Base-by-base conservation (phyloP, 2,888 invertebrate genomes). In the Xylota segnis region DNA sequence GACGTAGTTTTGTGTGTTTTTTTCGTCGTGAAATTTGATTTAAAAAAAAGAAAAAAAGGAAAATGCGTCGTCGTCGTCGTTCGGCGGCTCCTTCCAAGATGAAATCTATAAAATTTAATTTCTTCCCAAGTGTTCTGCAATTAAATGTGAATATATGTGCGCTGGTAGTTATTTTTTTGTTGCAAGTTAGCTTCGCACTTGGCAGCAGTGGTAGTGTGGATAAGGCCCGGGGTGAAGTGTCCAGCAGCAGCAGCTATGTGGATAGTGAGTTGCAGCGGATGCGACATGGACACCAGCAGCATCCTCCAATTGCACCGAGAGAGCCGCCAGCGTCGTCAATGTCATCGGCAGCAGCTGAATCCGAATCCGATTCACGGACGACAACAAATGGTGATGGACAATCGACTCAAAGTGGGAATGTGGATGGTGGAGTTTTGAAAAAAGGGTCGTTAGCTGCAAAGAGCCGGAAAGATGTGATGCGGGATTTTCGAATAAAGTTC, bases 221-320 rank as follows among this genome's bases (percentile, higher is more conserved):
- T n/a, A 75, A 81, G 65, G 32, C 45, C 37, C 32, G 52, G 29
- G 50, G 70, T 34, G 47, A 63, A 54, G 47, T 58, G 58, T 81
- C 84, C 65, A 84, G 70, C 16, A 34, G 34, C 32, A n/a, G n/a
- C 3, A 71, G 70, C 32, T 81, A 70, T 81, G 65, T 63, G 34
- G 78, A 78, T 63, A 78, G 78, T 63, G 83, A 83, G 32, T 61
- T 83, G 54, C 72, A 81, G 54, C 43, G 65, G 45, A 29, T 65
- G 9, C 47, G 81, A 18, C 59, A 75, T 27, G 75, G 52, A 40
- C 70, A 65, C 34, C 70, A 70, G n/a, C 72, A 71, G 14, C 74
- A 81, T 75, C 79, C 68, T 34, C 74, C 79, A 10, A 74, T 79
- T 58, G 54, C 58, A 58, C 68, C 79, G n/a, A 74, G 16, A 16